Evolutionary conservation across 1,140 invertebrate genomes (phyloP), one percentile per base, ranked within the genome.

Genomic region (Zaprionus capensis): DNA sequence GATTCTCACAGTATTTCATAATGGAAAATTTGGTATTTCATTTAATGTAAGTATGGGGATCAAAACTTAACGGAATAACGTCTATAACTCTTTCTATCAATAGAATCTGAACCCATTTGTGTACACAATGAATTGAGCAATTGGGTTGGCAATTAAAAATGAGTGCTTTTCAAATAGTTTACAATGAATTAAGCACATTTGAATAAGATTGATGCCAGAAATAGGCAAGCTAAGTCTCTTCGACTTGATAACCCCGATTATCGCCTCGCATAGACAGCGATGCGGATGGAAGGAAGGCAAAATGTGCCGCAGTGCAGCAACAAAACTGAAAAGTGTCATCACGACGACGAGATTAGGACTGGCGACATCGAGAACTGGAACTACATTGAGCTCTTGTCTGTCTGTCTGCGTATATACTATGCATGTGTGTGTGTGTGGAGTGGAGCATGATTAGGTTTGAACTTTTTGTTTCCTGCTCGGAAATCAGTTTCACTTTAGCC

Each of bases 401-500:
- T 66, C 51, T 65, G 17, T 38, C 4, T 59, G 1, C 24, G 20
- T 59, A 26, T 22, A 41, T 59, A 36, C 15, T 41, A 15, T 41
- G 34, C 14, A n/a, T 14, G n/a, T 59, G 11, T 55, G 11, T 67
- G 28, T 53, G 62, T 38, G 31, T 58, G 28, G 53, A 41, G 44
- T 26, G 31, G 41, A n/a, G 44, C 24, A 36, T 31, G 71, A 70
- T 70, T 71, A 71, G 31, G 53, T 62, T 49, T 41, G 57, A 82
- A 83, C 85, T 90, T 76, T 82, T 67, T 71, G 71, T 79, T 76
- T 79, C 67, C 81, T 55, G 49, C 46, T 66, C 65, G 49, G 31
- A 73, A 80, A 80, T 91, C 85, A 90, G 85, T 90, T 80, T 71
- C 36, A 59, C 41, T 78, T 85, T 38, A 64, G 62, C 46, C 79